Evolutionary conservation across 2,797 vertebrate genomes (phyloP).

Genomic region (Limnodromus scolopaceus): DNA sequence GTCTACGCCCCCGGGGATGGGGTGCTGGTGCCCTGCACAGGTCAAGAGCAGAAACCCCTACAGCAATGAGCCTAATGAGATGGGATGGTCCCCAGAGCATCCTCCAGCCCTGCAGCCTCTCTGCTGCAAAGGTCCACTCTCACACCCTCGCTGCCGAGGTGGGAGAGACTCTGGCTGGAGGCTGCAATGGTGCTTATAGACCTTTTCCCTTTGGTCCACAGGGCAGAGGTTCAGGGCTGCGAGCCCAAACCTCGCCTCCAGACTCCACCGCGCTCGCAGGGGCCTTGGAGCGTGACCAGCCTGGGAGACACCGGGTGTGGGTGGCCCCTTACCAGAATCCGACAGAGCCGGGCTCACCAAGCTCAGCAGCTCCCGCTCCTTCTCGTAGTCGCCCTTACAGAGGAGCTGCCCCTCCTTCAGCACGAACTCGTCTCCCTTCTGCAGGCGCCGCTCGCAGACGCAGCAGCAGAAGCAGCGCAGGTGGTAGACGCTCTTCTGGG

Average conservation of each 20-base stretch:
- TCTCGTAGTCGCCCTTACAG: constrained; percentile 91
- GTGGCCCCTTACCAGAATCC: constrained; percentile 87
- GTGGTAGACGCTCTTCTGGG: constrained; percentile 91
- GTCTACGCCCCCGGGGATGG: neutral
- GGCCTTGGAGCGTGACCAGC: neutral
- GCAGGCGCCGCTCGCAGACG: constrained; percentile 90
- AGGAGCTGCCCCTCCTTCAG: constrained; percentile 92
- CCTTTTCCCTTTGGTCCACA: neutral
- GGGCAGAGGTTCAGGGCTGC: neutral
- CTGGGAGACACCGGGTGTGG: neutral
- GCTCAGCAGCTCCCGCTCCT: constrained; percentile 83
- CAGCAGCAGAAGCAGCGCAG: constrained; percentile 95
- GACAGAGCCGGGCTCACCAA: constrained; percentile 86
- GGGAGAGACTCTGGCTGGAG: neutral
- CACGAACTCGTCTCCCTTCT: constrained; percentile 93
- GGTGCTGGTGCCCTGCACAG: neutral
- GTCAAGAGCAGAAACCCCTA: neutral
- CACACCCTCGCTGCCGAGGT: accelerated
- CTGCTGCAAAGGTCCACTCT: accelerated
- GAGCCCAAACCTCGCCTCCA: neutral
- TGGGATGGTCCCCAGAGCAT: neutral
- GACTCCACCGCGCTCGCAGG: accelerated
- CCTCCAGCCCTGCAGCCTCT: neutral
- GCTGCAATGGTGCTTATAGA: accelerated
- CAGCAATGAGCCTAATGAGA: neutral